phyloP scores from a whole-genome alignment of 2,797 vertebrate species.

The Danio tinwini region DNA sequence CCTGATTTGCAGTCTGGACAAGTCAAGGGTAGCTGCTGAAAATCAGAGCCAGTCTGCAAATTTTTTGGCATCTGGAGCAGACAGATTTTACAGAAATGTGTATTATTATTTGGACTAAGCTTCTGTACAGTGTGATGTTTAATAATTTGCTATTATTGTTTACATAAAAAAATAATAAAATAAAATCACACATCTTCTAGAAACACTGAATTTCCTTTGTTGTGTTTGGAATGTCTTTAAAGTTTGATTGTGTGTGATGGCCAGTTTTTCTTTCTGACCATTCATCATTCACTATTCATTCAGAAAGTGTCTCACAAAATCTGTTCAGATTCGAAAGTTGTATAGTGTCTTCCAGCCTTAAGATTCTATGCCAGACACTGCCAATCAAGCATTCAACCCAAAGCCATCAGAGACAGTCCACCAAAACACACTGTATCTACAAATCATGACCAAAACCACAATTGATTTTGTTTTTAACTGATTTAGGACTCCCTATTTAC shows the following conservation, averaged over 20 bases:
- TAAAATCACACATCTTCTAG: background rate
- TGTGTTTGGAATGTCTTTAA: background rate
- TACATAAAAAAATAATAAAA: too few relatives aligned
- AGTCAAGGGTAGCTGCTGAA: background rate
- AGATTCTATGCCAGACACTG: background rate
- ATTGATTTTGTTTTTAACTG: background rate
- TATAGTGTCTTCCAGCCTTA: background rate
- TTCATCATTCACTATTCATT: background rate
- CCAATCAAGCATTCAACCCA: background rate
- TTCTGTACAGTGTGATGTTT: background rate
- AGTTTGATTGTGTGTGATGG: background rate
- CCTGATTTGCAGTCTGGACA: background rate
- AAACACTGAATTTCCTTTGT: background rate
- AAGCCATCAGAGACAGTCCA: too few relatives aligned
- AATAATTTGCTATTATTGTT: background rate
- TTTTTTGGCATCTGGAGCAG: background rate
- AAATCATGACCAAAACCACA: background rate
- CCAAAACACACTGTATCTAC: too few relatives aligned
- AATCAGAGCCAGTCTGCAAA: background rate
- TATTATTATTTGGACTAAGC: too few relatives aligned
- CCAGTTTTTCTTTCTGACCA: background rate
- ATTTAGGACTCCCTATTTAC: background rate
- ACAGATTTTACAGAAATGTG: background rate
- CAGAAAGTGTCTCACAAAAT: background rate
- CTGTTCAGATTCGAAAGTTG: background rate